Evolutionary conservation across 53 echinoderm and acorn worm genomes (phyloP).

Genomic region (Antedon mediterranea): DNA sequence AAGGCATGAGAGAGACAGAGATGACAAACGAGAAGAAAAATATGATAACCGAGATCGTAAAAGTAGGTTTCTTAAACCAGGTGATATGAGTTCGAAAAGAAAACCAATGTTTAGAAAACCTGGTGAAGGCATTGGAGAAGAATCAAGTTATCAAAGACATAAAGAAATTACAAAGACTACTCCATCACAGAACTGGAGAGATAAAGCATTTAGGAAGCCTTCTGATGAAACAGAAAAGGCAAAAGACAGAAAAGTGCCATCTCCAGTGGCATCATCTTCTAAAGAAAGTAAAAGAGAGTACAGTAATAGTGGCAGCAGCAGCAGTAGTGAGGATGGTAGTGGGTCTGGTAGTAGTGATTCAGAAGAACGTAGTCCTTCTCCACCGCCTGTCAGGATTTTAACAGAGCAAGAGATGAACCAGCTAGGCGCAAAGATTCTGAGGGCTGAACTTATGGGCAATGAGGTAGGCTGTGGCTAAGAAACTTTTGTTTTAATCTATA

Average conservation of each 20-base stretch:
- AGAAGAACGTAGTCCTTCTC: conserved; percentile 15
- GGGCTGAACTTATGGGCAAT: conserved; percentile 94
- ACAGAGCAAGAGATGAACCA: conserved; percentile 87
- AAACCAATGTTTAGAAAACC: conserved; percentile 45
- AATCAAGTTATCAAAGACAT: neutral
- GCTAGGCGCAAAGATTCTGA: conserved; percentile 79
- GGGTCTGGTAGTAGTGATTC: conserved; percentile 2
- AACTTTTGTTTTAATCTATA: neutral
- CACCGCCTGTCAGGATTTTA: conserved; percentile 41
- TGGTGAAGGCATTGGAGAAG: conserved; percentile 17
- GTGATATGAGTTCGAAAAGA: neutral
- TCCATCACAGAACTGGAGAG: conserved; percentile 40
- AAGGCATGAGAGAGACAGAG: conserved; percentile 5
- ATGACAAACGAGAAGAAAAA: neutral
- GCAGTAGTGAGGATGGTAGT: conserved; percentile 11
- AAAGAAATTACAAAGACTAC: neutral
- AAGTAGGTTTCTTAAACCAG: conserved; percentile 26
- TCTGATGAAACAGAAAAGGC: conserved; percentile 15
- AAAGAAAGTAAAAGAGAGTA: neutral
- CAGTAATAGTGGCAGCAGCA: neutral
- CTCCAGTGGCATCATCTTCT: conserved; percentile 6
- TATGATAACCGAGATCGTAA: neutral
- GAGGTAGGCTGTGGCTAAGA: conserved; percentile 34
- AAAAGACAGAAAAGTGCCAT: neutral
- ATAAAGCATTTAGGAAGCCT: conserved; percentile 42